Evolutionary conservation across 2,797 vertebrate species (phyloP).

Genomic region (Hypotaenidia okinawae): DNA sequence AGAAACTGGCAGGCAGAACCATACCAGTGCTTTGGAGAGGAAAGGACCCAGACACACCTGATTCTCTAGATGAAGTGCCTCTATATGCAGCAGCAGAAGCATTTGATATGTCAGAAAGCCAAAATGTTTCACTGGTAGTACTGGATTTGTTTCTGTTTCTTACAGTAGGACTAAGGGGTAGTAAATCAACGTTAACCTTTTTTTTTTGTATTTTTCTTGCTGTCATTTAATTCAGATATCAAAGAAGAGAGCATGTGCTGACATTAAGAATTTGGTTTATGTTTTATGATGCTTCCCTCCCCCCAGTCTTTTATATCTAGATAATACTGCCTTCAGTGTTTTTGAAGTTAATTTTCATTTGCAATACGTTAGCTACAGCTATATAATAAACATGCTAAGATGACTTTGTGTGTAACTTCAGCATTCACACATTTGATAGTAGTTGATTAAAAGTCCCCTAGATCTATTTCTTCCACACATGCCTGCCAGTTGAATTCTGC

Average conservation of each 20-base stretch:
- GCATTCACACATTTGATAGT: not conserved
- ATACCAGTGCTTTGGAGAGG: not conserved
- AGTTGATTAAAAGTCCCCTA: not conserved
- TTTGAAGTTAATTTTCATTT: not conserved
- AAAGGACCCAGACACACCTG: not conserved
- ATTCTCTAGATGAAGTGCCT: not conserved
- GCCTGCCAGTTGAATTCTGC: not conserved
- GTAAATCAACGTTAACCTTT: not conserved
- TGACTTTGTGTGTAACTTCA: not conserved
- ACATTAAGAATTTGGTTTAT: not conserved
- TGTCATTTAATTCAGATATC: not conserved
- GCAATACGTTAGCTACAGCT: not conserved
- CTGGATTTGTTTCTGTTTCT: not conserved
- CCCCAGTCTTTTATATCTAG: not conserved
- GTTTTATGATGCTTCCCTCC: not conserved
- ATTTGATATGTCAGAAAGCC: not conserved
- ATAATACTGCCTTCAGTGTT: not conserved
- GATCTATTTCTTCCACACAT: not conserved
- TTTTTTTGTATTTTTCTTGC: not conserved
- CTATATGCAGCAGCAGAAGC: not conserved
- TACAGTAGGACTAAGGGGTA: not conserved
- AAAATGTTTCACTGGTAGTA: not conserved
- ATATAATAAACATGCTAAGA: not conserved
- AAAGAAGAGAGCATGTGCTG: not conserved
- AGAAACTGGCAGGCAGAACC: not conserved